These are phyloP conservation scores for Euthynnus affinis DNA, from an alignment of 2,797 vertebrate genomes.

Conservation along the genomic window DNA sequence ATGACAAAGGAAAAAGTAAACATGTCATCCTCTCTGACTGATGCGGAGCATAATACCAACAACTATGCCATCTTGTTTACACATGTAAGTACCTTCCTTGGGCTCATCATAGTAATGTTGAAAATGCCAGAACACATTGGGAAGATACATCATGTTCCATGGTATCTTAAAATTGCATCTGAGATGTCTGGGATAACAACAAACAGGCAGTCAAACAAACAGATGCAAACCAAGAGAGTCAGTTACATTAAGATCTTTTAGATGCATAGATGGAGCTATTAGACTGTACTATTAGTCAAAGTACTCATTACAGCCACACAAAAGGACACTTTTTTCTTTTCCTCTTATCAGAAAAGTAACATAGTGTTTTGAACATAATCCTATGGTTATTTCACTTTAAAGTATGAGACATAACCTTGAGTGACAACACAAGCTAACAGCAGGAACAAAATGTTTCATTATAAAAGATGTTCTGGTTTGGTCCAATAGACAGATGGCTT, in stretches of 20 bases:
- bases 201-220: conserved; percentile 10
- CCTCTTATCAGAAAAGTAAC: not conserved
- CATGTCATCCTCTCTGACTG: conserved; percentile 55
- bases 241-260: conserved; percentile 3
- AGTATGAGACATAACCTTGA: conserved; percentile 1
- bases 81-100: conserved; percentile 21
- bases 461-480: conserved; percentile 42
- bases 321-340: not conserved
- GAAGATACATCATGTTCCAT: conserved; percentile 27
- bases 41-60: conserved; percentile 37
- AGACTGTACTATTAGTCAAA: not conserved
- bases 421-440: not conserved
- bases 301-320: not conserved
- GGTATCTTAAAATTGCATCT: conserved; percentile 33
- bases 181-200: conserved; percentile 17
- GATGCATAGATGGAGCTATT: not conserved
- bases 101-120: conserved; percentile 26
- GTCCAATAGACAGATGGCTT: conserved; percentile 48
- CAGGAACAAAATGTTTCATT: conserved; percentile 39
- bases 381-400: not conserved
- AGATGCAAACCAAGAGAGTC: conserved; percentile 1
- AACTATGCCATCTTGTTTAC: conserved; percentile 54
- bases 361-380: not conserved
- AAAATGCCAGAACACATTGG: conserved; percentile 35
- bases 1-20: conserved; percentile 42